Percentiles rank a stretch among this genome's conserved stretches.
phyloP scores from a whole-genome alignment of 2,113 vertebrate species.

The Carollia perspicillata region DNA sequence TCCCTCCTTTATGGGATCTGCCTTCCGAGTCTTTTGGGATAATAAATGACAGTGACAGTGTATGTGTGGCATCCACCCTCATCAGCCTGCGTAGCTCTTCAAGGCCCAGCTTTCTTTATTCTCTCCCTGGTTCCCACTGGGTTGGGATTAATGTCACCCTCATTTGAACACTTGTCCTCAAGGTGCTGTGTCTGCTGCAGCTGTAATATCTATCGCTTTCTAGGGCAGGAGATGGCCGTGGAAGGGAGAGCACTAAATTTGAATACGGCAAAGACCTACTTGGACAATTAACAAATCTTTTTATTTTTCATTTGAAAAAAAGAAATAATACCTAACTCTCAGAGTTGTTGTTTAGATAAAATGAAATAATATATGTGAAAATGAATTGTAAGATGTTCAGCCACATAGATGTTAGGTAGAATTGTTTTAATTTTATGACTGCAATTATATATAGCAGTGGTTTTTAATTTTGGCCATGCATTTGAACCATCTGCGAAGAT shows the following conservation, averaged over 20 bases:
- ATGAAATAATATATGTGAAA: constrained; percentile 15
- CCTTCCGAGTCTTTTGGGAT: constrained; percentile 4
- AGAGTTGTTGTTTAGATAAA: constrained; percentile 20
- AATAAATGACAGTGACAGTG: background rate
- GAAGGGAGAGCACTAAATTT: background rate
- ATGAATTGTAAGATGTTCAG: background rate
- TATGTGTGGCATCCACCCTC: background rate
- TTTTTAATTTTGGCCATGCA: constrained; percentile 32
- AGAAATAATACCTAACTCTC: constrained; percentile 13
- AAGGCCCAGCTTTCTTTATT: background rate
- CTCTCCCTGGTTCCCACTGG: background rate
- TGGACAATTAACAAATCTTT: background rate
- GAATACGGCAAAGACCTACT: constrained; percentile 6
- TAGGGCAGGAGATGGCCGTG: background rate
- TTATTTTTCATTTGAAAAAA: constrained; percentile 44
- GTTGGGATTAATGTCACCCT: background rate
- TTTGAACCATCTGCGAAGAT: constrained; percentile 36
- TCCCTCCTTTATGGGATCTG: background rate
- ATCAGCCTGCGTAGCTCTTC: background rate
- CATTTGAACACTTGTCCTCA: background rate
- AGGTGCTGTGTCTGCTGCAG: background rate
- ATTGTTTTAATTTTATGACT: constrained; percentile 24
- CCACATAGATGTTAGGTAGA: background rate
- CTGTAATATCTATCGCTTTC: background rate
- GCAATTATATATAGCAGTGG: background rate